Percentiles rank a stretch among this genome's conserved stretches.
Evolutionary conservation across 1,140 invertebrate species (phyloP).

Genomic region (Dysdera silvatica): DNA sequence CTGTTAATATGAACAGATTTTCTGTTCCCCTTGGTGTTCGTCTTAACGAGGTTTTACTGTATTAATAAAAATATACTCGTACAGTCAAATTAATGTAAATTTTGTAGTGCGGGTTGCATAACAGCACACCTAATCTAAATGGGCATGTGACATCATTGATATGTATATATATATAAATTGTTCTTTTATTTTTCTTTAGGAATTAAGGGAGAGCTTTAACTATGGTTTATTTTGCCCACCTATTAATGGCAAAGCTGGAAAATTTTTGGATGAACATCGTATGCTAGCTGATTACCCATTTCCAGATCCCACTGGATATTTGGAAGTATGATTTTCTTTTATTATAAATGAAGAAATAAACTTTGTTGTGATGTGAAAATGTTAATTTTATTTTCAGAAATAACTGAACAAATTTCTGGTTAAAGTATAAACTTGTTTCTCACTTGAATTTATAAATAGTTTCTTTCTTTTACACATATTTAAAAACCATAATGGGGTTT

Average conservation of each 20-base stretch:
- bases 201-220: slow-evolving; percentile 88
- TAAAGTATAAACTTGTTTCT: neutral
- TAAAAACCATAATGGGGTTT: too few relatives aligned
- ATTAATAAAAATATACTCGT: too few relatives aligned
- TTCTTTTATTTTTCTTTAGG: slow-evolving; percentile 68
- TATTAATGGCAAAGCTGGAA: slow-evolving; percentile 53
- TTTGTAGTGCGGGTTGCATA: too few relatives aligned
- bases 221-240: slow-evolving; percentile 97
- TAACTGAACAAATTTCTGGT: neutral
- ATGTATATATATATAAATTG: too few relatives aligned
- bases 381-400: neutral
- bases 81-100: too few relatives aligned
- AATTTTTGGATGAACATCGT: slow-evolving; percentile 96
- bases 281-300: slow-evolving; percentile 81
- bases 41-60: too few relatives aligned
- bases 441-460: neutral
- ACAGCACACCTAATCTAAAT: too few relatives aligned
- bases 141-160: too few relatives aligned
- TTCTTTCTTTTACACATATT: too few relatives aligned
- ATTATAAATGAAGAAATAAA: too few relatives aligned
- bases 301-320: slow-evolving; percentile 15
- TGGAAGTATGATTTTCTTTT: slow-evolving; percentile 14
- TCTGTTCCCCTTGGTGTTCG: too few relatives aligned
- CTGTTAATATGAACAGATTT: too few relatives aligned
- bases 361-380: neutral